phyloP scores from a whole-genome alignment of 2,113 vertebrate species.

The Lethenteron camtschaticum region DNA sequence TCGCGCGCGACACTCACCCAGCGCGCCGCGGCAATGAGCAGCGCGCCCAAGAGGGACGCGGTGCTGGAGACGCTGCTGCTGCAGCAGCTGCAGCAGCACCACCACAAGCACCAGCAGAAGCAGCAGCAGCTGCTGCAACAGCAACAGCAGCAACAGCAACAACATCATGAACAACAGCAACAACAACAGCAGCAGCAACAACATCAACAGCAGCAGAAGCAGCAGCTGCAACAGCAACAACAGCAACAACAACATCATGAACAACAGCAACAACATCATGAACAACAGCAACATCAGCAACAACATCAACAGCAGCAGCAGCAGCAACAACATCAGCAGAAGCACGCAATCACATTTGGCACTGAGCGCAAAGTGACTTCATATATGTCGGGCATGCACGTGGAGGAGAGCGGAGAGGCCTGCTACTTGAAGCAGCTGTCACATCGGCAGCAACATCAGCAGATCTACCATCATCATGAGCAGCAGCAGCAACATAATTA shows the following conservation, averaged over 20 bases:
- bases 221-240: conserved; percentile 15
- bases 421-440: conserved; percentile 12
- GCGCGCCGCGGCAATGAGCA: conserved; percentile 21
- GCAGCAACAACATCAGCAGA: conserved; percentile 21
- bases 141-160: too few species aligned
- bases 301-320: conserved; percentile 24
- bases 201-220: conserved; percentile 21
- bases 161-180: too few species aligned
- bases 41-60: conserved; percentile 47
- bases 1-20: too few species aligned
- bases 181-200: conserved; percentile 11
- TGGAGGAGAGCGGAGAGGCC: conserved; percentile 18
- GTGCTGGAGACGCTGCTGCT: conserved; percentile 37
- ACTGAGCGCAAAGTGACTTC: conserved; percentile 37
- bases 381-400: conserved; percentile 21
- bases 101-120: too few species aligned
- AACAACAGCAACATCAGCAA: conserved; percentile 15
- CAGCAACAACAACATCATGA: conserved; percentile 24
- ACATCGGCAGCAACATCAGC: conserved; percentile 16
- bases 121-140: too few species aligned
- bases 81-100: too few species aligned
- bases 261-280: conserved; percentile 17
- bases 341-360: conserved; percentile 24
- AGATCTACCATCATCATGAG: too few species aligned
- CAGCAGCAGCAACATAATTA: too few species aligned